Base-by-base conservation (phyloP, 2,797 vertebrate species). In the Poecilia picta region DNA sequence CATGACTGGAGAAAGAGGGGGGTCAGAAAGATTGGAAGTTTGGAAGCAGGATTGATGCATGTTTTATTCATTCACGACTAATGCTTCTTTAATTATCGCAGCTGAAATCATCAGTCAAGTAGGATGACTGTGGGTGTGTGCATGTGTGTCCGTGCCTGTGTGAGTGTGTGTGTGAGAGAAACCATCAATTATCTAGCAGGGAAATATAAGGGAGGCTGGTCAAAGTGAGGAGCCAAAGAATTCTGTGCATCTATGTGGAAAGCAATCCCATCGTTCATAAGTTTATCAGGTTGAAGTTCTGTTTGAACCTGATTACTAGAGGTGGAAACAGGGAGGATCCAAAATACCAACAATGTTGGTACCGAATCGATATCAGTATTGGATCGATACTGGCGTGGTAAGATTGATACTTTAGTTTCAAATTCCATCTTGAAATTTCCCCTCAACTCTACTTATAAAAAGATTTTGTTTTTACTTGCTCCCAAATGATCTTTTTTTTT, bases 21-120 rank as follows among this genome's bases (percentile, higher is more conserved):
- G 73, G 78, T 74, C 85, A 70, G 81, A 71, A 85, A 62, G 83
- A 72, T 74, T 79, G 57, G 76, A 85, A 62, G 83, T 70, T 75
- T 80, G 45, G 76, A 82, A 84, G 41, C 25, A n/a, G 13, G 41
- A 90, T 59, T 77, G 89, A 88, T 89, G 85, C 83, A 89, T 89
- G 80, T 90, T 93, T 91, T 89, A 91, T 92, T 92, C 88, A 91
- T 88, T 88, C 81, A 75, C 82, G 1, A 59, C 80, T 86, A 88
- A 89, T 75, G 71, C 84, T 84, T 76, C 83, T 92, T 91, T 91
- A 91, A 90, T 94, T 88, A 90, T 82, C 39, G 23, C 82, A 77
- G 78, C 85, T 85, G 41, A 87, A 86, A 84, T 81, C 59, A 75
- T 71, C 73, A 81, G 59, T 77, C 8, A 36, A 55, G 86, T 78